Evolutionary conservation across 2,797 vertebrate genomes (phyloP), one percentile per base, ranked within the genome.

Genomic region (Triplophysa yarkandensis): DNA sequence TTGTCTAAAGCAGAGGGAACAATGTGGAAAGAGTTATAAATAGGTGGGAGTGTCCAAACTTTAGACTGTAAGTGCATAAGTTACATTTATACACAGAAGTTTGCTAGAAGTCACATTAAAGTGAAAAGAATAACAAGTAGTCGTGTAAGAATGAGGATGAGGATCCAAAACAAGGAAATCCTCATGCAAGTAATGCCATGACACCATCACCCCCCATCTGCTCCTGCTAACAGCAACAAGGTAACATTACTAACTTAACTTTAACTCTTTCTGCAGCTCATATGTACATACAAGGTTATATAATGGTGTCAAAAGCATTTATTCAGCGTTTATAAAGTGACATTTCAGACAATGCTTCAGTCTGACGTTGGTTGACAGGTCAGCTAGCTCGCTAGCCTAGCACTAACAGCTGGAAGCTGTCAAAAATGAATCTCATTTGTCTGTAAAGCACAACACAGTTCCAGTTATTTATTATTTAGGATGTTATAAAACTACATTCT

Each of bases 141-240:
- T 4, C 13, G 21, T 6, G 10, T 25, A 16, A 50, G 44, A 1
- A 50, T 2, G 21, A 50, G 8, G 21, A 5, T 8, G 10, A 21
- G 0, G 48, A 36, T 71, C 50, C 52, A 74, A 60, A 75, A 75
- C 63, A 75, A 75, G 72, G 72, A 75, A 75, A 75, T 75, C 64
- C 72, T 68, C 72, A 6, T 23, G 30, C 16, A 41, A 60, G 64
- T 61, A 60, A 68, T 10, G 72, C 72, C 63, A 27, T 60, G 27
- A 55, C 32, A 60, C 17, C 23, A 28, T 28, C 28, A 68, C 67
- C 27, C 21, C 60, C 54, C 17, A 63, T 19, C 27, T 27, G 58
- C 52, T 67, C 66, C 63, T 67, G 63, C 34, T 43, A 65, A 36
- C 71, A 21, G 5, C 19, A 60, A 21, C 30, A 30, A 39, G 72